These are phyloP conservation scores for Dryococelus australis DNA, from an alignment of 2,888 invertebrate species.

Conservation along the genomic window DNA sequence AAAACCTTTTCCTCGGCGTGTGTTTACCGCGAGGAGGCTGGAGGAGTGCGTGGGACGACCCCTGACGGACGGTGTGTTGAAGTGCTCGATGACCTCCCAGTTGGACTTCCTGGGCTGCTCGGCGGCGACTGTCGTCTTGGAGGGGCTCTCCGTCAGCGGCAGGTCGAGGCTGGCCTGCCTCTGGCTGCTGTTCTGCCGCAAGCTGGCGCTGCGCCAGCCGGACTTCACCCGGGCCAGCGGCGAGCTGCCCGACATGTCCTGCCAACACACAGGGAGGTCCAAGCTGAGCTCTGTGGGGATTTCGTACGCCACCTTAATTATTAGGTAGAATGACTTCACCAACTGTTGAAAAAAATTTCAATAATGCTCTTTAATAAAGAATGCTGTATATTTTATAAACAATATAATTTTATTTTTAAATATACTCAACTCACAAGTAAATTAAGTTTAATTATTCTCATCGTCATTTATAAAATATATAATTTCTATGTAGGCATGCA, in stretches of 20 bases:
- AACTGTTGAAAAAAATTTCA: no score
- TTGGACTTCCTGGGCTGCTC: conserved; percentile 79
- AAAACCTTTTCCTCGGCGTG: no score
- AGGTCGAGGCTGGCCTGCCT: conserved; percentile 44
- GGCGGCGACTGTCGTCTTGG: conserved; percentile 56
- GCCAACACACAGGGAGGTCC: conserved; percentile 16
- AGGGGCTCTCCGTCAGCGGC: conserved; percentile 35
- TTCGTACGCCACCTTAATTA: neutral
- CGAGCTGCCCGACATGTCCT: conserved; percentile 39
- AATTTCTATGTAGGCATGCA: no score
- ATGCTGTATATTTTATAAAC: no score
- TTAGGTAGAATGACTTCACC: no score
- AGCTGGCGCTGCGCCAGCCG: conserved; percentile 54
- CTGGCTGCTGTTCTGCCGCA: conserved; percentile 59
- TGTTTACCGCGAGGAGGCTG: conserved; percentile 69
- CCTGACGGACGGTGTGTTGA: conserved; percentile 65
- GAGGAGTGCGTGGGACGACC: conserved; percentile 61
- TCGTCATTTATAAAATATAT: no score
- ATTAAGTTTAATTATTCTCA: no score
- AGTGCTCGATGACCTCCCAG: conserved; percentile 92
- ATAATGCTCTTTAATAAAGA: no score
- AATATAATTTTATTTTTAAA: neutral
- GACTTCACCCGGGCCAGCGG: conserved; percentile 29
- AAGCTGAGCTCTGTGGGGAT: neutral
- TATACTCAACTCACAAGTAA: no score